phyloP scores from a whole-genome alignment of 2,113 vertebrate species.

The Grammomys surdaster region DNA sequence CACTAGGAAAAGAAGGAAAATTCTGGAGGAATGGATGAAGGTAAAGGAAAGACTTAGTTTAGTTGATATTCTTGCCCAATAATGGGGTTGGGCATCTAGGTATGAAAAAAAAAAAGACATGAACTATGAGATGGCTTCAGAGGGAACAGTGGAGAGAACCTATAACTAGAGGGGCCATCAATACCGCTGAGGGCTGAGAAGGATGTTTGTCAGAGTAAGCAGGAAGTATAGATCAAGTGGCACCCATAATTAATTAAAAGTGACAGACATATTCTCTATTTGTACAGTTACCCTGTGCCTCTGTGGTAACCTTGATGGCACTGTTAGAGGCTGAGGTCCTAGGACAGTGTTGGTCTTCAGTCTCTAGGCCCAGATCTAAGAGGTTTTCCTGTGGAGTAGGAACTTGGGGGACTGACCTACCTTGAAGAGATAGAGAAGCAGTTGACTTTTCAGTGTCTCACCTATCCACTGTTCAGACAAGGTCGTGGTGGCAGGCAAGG shows the following conservation, averaged over 20 bases:
- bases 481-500: no score
- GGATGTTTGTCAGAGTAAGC: neutral
- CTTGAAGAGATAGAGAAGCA: neutral
- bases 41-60: neutral
- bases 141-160: neutral
- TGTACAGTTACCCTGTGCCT: neutral
- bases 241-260: neutral
- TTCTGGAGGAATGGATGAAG: neutral
- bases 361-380: no score
- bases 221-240: neutral
- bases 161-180: neutral
- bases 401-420: no score
- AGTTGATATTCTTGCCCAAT: neutral
- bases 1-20: neutral
- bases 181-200: neutral
- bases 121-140: neutral
- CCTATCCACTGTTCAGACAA: neutral
- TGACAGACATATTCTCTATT: neutral
- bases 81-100: neutral
- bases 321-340: neutral
- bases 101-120: neutral
- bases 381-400: no score
- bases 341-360: neutral
- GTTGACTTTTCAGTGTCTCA: neutral
- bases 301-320: neutral